phyloP scores from a whole-genome alignment of 1,140 invertebrate genomes.

The Protaetia brevitarsis region DNA sequence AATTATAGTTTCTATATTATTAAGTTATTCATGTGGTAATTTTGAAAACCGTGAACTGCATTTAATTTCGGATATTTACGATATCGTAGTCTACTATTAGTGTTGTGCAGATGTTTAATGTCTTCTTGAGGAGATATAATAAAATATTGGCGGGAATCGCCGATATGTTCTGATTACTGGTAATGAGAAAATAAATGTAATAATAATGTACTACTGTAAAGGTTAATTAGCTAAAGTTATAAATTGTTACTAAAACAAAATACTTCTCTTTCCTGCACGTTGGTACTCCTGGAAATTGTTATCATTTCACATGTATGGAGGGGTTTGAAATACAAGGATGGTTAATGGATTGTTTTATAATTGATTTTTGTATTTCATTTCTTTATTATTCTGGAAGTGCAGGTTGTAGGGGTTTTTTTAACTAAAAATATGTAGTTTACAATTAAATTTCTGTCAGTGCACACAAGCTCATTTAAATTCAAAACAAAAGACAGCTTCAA shows the following conservation, averaged over 20 bases:
- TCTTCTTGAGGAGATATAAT: conserved; percentile 36
- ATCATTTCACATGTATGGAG: conserved; percentile 36
- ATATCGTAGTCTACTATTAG: conserved; percentile 45
- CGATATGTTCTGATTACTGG: conserved; percentile 19
- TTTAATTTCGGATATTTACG: conserved; percentile 48
- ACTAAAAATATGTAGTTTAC: neutral
- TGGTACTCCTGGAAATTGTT: conserved; percentile 37
- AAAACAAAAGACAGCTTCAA: neutral
- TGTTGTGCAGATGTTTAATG: conserved; percentile 46
- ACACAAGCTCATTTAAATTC: neutral
- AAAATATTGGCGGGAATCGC: conserved; percentile 45
- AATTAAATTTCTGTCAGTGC: no score
- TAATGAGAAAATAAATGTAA: conserved; percentile 3
- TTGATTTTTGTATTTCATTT: neutral
- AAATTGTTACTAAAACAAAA: conserved; percentile 3
- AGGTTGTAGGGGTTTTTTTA: no score
- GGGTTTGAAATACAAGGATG: conserved; percentile 1
- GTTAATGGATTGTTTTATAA: neutral
- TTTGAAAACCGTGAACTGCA: conserved; percentile 47
- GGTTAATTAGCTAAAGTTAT: neutral
- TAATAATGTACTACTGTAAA: neutral
- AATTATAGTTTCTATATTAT: neutral
- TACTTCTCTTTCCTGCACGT: conserved; percentile 23
- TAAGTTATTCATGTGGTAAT: conserved; percentile 26
- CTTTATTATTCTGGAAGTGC: neutral